These are phyloP conservation scores for Mastomys natalensis DNA, from an alignment of 2,113 vertebrate species.

Conservation along the genomic window DNA sequence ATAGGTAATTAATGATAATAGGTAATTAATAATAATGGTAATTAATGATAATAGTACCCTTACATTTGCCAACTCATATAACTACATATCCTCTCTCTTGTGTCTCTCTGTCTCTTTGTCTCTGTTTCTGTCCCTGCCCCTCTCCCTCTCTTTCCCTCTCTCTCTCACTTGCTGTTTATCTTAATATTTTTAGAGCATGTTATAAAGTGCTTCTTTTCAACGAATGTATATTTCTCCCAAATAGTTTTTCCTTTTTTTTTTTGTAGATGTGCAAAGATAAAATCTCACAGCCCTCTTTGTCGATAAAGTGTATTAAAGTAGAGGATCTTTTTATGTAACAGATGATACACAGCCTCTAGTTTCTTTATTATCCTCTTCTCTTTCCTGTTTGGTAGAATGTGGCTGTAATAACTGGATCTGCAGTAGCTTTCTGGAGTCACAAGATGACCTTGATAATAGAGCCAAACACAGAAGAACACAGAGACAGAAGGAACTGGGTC, in stretches of 20 bases:
- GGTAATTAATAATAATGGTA: too few relatives aligned
- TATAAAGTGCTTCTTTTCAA: neutral
- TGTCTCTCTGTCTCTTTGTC: accelerated
- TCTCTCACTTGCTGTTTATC: neutral
- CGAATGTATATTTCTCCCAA: neutral
- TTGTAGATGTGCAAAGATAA: neutral
- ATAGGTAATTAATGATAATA: neutral
- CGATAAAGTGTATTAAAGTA: neutral
- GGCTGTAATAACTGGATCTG: neutral
- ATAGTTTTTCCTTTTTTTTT: neutral
- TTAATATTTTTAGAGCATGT: neutral
- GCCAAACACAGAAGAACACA: neutral
- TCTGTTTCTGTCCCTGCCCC: neutral
- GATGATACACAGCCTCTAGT: neutral
- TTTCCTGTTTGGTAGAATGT: slow-evolving; percentile 4
- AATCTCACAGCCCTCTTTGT: neutral
- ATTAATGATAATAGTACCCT: neutral
- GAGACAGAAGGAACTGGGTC: neutral
- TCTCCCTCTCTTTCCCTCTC: neutral
- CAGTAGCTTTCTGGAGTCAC: neutral
- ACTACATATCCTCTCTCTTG: neutral
- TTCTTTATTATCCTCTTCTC: neutral
- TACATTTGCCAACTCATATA: neutral
- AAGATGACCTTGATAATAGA: neutral
- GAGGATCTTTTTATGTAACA: neutral